phyloP scores from a whole-genome alignment of 1,140 invertebrate genomes.

The Nylanderia fulva region DNA sequence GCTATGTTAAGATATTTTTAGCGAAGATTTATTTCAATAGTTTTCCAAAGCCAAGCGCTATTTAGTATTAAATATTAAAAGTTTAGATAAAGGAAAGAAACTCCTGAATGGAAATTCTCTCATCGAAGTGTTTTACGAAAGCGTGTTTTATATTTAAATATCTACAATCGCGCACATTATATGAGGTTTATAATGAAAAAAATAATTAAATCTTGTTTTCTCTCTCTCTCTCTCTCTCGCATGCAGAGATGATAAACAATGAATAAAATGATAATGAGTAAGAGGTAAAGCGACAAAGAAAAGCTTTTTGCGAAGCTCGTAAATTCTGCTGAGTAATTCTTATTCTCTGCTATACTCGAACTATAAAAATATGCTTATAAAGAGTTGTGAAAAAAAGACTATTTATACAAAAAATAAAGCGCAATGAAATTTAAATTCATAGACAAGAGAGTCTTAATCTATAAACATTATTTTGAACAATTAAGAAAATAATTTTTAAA shows the following conservation, averaged over 20 bases:
- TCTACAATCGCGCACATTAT: background rate
- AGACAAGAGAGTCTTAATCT: background rate
- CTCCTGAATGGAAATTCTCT: too few relatives aligned
- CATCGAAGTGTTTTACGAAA: background rate
- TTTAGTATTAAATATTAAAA: slow-evolving; percentile 33
- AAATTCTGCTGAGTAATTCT: background rate
- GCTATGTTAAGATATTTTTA: background rate
- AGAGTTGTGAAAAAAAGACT: background rate
- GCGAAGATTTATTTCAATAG: slow-evolving; percentile 3
- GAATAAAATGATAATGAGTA: background rate
- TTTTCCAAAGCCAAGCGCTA: background rate
- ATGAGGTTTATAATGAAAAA: background rate
- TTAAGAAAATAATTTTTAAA: too few relatives aligned
- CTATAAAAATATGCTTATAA: background rate
- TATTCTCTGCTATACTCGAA: background rate
- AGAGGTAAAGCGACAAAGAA: background rate
- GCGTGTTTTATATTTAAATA: background rate
- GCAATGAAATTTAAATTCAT: background rate
- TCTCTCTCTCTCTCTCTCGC: too few relatives aligned
- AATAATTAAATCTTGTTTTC: slow-evolving; percentile 15
- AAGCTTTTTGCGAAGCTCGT: background rate
- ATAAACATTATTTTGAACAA: background rate
- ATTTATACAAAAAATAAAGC: background rate
- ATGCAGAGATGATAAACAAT: background rate
- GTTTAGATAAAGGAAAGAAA: background rate